phyloP scores from a whole-genome alignment of 2,888 invertebrate species.

The Acrobasis consociella region DNA sequence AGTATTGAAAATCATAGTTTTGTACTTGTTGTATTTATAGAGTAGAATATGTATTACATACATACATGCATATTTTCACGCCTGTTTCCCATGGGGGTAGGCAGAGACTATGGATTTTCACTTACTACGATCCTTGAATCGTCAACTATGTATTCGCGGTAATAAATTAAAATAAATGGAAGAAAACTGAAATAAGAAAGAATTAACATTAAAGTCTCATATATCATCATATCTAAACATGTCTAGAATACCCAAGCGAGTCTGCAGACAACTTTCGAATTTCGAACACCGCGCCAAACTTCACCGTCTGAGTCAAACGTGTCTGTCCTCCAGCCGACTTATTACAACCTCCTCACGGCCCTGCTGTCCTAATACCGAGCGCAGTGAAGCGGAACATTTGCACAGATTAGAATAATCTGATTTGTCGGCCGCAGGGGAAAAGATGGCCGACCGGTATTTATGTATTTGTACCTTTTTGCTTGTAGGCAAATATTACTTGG shows the following conservation, averaged over 20 bases:
- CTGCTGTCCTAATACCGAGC: slow-evolving; percentile 10
- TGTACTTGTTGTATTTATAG: no score
- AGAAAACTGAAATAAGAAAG: no score
- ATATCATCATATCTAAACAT: background rate
- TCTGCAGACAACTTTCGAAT: background rate
- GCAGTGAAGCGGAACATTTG: slow-evolving; percentile 16
- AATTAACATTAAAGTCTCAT: background rate
- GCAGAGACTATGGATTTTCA: no score
- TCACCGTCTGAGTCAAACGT: slow-evolving; percentile 8
- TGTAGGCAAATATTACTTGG: no score
- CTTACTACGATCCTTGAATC: no score
- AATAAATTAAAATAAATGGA: no score
- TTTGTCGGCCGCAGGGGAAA: background rate
- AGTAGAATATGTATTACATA: no score
- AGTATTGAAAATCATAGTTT: no score
- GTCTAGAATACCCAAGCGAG: slow-evolving; percentile 1
- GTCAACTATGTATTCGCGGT: no score
- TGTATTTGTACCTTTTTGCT: no score
- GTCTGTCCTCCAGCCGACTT: slow-evolving; percentile 11
- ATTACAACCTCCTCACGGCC: slow-evolving; percentile 16
- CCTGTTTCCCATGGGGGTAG: no score
- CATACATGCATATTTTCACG: no score
- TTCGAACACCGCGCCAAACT: slow-evolving; percentile 3
- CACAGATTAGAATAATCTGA: slow-evolving; percentile 19
- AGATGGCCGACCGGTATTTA: background rate